These are phyloP conservation scores for Struthio camelus DNA, from an alignment of 2,113 vertebrate species.

Conservation along the genomic window DNA sequence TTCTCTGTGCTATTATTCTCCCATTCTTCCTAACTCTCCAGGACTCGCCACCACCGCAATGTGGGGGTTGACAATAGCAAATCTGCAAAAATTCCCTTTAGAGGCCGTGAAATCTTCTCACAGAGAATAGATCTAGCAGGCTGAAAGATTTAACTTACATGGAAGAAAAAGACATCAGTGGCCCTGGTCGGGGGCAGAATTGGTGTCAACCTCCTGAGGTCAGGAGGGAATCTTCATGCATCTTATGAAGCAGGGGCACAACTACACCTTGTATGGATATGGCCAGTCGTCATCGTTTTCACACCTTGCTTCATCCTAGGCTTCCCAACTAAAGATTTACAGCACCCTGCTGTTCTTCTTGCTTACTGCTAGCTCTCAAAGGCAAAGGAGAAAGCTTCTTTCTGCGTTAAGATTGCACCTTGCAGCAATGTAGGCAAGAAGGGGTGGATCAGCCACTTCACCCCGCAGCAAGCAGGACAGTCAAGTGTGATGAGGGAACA, in stretches of 20 bases:
- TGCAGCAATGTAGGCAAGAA: background rate
- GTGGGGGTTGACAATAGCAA: background rate
- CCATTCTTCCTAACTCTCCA: background rate
- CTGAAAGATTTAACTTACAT: background rate
- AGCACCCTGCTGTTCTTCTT: background rate
- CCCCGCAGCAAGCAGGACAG: background rate
- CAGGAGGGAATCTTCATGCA: background rate
- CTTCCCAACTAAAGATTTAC: background rate
- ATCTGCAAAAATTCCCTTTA: background rate
- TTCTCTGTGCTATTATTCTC: background rate
- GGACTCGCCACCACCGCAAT: background rate
- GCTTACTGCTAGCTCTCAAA: background rate
- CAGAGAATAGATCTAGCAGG: accelerated
- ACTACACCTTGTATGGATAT: background rate
- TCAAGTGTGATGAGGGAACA: background rate
- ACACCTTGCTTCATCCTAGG: background rate
- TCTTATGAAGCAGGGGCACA: accelerated
- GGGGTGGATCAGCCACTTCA: conserved; percentile 32
- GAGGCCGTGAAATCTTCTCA: background rate
- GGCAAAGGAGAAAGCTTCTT: background rate
- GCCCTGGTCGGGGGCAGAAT: background rate
- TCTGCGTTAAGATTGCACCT: background rate
- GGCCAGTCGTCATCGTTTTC: accelerated
- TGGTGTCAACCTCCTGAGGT: background rate
- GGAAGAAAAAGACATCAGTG: background rate